Percentiles rank a stretch among this genome's conserved stretches.
These are phyloP conservation scores for Podilymbus podiceps DNA, from an alignment of 2,113 vertebrate genomes.

Conservation along the genomic window DNA sequence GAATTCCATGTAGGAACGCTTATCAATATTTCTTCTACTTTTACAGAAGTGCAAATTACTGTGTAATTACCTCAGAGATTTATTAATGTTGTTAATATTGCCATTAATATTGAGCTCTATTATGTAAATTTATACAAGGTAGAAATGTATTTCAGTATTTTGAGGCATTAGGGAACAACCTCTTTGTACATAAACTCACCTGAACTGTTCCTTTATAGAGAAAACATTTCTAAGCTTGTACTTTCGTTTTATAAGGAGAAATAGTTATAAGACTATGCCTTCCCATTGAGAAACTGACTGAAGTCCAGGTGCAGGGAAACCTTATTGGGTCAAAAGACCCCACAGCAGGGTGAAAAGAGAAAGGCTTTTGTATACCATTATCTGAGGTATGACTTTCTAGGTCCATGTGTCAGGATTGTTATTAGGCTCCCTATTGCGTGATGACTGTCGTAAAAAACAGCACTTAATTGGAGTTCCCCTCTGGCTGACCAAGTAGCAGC, in stretches of 20 bases:
- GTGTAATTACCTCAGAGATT: not conserved
- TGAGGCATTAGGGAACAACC: not conserved
- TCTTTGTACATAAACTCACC: not conserved
- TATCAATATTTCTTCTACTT: not conserved
- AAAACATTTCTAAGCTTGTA: not conserved
- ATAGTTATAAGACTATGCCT: not conserved
- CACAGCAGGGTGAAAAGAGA: not conserved
- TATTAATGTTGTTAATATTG: not conserved
- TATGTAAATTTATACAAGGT: not conserved
- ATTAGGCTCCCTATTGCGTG: not conserved
- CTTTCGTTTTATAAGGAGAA: not conserved
- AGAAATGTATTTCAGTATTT: not conserved
- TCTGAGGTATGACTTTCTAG: not conserved
- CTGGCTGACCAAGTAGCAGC: not conserved
- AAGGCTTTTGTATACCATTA: not conserved
- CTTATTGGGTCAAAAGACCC: not conserved
- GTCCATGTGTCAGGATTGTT: not conserved
- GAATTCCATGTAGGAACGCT: not conserved
- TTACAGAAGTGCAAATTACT: not conserved
- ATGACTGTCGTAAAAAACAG: accelerated
- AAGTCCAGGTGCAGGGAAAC: not conserved
- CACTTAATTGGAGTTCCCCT: not conserved
- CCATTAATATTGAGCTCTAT: not conserved
- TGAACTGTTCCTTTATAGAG: not conserved
- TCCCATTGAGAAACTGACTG: not conserved